phyloP scores from a whole-genome alignment of 2,113 vertebrate species.

The Poeciliopsis retropinna region DNA sequence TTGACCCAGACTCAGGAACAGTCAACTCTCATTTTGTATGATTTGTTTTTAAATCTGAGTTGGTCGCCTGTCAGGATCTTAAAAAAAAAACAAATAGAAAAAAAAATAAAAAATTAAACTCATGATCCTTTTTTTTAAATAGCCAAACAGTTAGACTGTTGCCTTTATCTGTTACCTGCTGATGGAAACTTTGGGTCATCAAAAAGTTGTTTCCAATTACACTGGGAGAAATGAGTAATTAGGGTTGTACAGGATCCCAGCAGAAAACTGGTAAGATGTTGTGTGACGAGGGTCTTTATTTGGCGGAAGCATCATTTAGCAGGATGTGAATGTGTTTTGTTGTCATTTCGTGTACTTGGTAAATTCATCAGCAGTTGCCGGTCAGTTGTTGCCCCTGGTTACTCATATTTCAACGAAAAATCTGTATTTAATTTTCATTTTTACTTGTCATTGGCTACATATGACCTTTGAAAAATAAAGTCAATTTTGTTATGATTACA shows the following conservation, averaged over 20 bases:
- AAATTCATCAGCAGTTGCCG: slow-evolving; percentile 13
- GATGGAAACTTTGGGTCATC: slow-evolving; percentile 19
- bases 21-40: slow-evolving; percentile 51
- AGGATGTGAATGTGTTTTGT: slow-evolving; percentile 22
- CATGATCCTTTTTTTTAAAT: slow-evolving; percentile 14
- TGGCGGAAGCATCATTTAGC: slow-evolving; percentile 22
- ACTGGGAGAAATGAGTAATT: not conserved
- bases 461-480: slow-evolving; percentile 64
- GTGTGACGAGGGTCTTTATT: slow-evolving; percentile 3
- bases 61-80: slow-evolving; percentile 43
- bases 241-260: slow-evolving; percentile 5
- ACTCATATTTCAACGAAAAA: slow-evolving; percentile 26
- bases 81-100: slow-evolving; percentile 18
- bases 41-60: slow-evolving; percentile 33
- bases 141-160: slow-evolving; percentile 12
- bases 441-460: slow-evolving; percentile 43
- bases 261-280: slow-evolving; percentile 9
- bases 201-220: slow-evolving; percentile 13
- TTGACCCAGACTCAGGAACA: slow-evolving; percentile 75
- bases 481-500: slow-evolving; percentile 44
- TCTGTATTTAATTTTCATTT: slow-evolving; percentile 67
- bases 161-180: slow-evolving; percentile 26
- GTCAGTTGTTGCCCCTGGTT: slow-evolving; percentile 21
- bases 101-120: not conserved
- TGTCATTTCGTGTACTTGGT: slow-evolving; percentile 21